Base-by-base conservation (phyloP, 2,797 vertebrate species). In the Petrocephalus schoutedeni region DNA sequence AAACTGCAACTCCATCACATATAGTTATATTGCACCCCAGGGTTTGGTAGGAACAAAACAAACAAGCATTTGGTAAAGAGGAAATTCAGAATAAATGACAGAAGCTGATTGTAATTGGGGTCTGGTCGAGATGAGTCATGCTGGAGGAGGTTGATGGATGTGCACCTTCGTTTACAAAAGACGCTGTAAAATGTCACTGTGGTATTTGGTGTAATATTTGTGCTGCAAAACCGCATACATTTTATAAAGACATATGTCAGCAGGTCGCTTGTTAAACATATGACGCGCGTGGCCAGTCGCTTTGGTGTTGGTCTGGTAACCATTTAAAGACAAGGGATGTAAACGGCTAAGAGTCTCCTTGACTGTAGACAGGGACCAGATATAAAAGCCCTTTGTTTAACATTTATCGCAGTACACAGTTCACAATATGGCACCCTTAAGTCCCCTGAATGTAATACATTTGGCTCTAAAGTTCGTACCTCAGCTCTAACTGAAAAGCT, bases 1-100 rank as follows among this genome's bases (percentile, higher is more conserved):
- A 77, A 71, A 77, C 71, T 77, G 71, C 36, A 77, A 45, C 71
- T 77, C 71, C 32, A 7, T 83, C n/a, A 51, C 80, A n/a, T 83
- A n/a, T 51, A 83, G n/a, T 83, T 83, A 83, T 83, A 83, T 83
- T 21, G 14, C 21, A 53, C 19, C 23, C 45, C 45, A 23, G 45
- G 3, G 10, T 51, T 83, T 12, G 80, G 9, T 49, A 54, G 80
- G 45, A 77, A 83, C 9, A 83, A 28, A 51, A 51, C 45, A 54
- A 21, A 54, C 80, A 45, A 51, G 41, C 45, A 82, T 82, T 41
- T 82, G 77, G 36, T 51, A 45, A 54, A 83, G 80, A 53, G n/a
- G 51, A 53, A 54, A 51, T 83, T 83, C 80, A 51, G 51, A 54
- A 54, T 83, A 83, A 54, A 19, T 21, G n/a, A 64, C 5, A 64